A percentile compares a stretch with the other conserved stretches of the same genome.
These are phyloP conservation scores for Drosophila neotestacea DNA, from an alignment of 2,888 invertebrate genomes.

Conservation along the genomic window DNA sequence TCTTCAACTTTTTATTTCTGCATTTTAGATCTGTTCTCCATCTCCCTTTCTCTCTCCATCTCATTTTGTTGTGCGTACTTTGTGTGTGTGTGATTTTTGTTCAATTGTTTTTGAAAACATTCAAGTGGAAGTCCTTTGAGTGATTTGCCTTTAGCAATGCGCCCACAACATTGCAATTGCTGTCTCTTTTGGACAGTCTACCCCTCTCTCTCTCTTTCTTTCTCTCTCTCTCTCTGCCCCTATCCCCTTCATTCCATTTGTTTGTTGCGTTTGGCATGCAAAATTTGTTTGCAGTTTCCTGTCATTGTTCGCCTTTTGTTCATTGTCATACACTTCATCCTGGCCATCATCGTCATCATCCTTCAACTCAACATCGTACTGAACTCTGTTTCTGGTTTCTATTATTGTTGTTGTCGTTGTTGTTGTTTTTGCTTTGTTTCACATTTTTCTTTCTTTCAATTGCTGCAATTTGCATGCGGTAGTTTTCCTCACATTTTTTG, in stretches of 20 bases:
- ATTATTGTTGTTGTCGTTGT: neutral
- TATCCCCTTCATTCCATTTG: slow-evolving; percentile 27
- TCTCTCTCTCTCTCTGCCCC: neutral
- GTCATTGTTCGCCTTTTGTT: slow-evolving; percentile 57
- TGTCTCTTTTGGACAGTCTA: neutral
- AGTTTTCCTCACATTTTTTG: slow-evolving; percentile 18
- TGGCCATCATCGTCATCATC: neutral
- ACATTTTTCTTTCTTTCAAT: slow-evolving; percentile 42
- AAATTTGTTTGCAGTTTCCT: slow-evolving; percentile 70
- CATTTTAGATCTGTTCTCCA: neutral
- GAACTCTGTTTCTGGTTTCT: slow-evolving; percentile 15
- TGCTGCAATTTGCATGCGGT: slow-evolving; percentile 61
- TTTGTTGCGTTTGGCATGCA: slow-evolving; percentile 71
- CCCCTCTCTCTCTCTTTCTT: neutral
- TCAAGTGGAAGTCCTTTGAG: slow-evolving; percentile 76
- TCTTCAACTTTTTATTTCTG: neutral
- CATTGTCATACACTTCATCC: slow-evolving; percentile 48
- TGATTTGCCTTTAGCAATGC: slow-evolving; percentile 35
- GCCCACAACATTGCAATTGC: slow-evolving; percentile 11
- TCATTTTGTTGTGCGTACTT: neutral
- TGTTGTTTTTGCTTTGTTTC: slow-evolving; percentile 8
- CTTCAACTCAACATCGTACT: slow-evolving; percentile 1
- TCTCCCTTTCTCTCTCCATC: neutral
- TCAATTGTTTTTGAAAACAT: slow-evolving; percentile 63
- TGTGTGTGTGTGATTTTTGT: neutral